Evolutionary conservation across 2,113 vertebrate genomes (phyloP).

Genomic region (Oxyura jamaicensis): DNA sequence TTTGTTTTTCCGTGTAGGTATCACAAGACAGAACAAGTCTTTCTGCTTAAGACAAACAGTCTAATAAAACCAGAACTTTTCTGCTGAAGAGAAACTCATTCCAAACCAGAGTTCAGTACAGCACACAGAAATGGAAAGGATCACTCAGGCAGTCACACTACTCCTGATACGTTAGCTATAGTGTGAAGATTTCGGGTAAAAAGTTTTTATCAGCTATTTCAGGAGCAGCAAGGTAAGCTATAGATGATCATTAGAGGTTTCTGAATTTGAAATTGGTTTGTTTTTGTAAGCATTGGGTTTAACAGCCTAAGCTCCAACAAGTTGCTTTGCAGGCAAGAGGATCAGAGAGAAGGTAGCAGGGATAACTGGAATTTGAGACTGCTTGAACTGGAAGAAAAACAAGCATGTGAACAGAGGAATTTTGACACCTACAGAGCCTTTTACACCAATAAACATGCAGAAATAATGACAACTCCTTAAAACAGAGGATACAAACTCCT

Average conservation of each 20-base stretch:
- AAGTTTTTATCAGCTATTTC: not conserved
- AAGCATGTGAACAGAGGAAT: not conserved
- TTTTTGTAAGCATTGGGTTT: not conserved
- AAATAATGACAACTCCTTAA: not conserved
- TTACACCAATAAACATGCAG: not conserved
- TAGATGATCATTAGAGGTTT: not conserved
- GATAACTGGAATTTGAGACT: not conserved
- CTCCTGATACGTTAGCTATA: not conserved
- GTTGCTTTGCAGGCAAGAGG: not conserved
- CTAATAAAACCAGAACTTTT: not conserved
- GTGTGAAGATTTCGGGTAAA: not conserved
- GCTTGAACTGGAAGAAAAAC: not conserved
- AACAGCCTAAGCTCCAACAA: not conserved
- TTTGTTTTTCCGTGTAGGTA: not conserved
- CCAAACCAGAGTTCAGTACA: not conserved
- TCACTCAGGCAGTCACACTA: not conserved
- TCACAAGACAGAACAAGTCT: not conserved
- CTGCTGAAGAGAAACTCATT: not conserved
- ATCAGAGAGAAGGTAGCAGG: not conserved
- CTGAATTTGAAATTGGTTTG: not conserved
- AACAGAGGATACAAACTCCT: not conserved
- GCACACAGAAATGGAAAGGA: not conserved
- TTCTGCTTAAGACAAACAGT: not conserved
- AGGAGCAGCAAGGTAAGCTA: not conserved
- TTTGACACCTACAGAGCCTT: not conserved